Base-by-base conservation (phyloP, 2,797 vertebrate genomes). In the Spinus olivaceus region DNA sequence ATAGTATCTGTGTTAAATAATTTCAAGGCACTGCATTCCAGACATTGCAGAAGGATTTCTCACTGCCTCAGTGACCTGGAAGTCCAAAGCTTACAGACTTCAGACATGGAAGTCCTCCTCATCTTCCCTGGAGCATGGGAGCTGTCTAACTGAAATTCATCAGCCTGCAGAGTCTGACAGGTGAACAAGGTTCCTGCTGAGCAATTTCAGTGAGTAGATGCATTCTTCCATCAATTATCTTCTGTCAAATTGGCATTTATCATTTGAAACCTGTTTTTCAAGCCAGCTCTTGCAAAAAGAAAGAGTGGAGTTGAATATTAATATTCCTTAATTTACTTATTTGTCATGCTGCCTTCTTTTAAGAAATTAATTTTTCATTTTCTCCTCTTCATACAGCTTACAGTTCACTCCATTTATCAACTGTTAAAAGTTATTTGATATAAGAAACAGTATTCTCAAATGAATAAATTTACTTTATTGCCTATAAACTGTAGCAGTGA, bases 171-270 rank as follows among this genome's bases (percentile, higher is more conserved):
- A 77, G n/a, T 91, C 67, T 93, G 86, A 91, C 94, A 92, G 79
- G 60, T 96, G 79, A 95, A 74, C 74, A 71, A 94, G 67, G 53
- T 67, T 93, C 71, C 81, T 67, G 53, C 78, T 92, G 89, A 71
- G 89, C 49, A 89, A 73, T 79, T 94, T 64, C 57, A 49, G 53
- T 74, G 87, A 80, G 73, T 71, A 78, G 61, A 64, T 67, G 59
- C 61, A 54, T 83, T 92, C 33, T 92, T 72, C 76, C 61, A 82
- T 87, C 74, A 69, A 11, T 85, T 94, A 71, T 50, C 65, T 80
- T 73, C 81, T 81, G 60, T 87, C 71, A 91, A 53, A 74, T 74
- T 87, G 74, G 37, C 84, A 54, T 91, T 94, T 92, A 71, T 87
- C 1, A 42, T 91, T 71, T 93, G 64, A 89, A 90, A 66, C 37